A percentile compares a stretch with the other conserved stretches of the same genome.
Evolutionary conservation across 2,888 invertebrate species (phyloP).

Genomic region (Ommatoiulus sabulosus): DNA sequence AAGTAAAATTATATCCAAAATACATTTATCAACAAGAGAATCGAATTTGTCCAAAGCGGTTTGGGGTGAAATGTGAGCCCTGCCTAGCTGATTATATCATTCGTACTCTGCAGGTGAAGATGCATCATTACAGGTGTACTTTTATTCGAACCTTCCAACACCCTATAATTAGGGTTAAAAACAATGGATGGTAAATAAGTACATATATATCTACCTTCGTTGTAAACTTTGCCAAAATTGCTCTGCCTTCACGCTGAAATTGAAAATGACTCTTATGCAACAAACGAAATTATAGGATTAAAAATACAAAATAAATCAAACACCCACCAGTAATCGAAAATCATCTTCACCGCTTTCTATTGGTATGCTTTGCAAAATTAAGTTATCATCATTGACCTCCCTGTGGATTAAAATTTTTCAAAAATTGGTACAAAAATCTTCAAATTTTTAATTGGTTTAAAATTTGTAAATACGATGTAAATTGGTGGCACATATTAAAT

Average conservation of each 20-base stretch:
- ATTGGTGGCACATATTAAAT: constrained; percentile 30
- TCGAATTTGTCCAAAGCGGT: background rate
- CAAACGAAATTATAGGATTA: background rate
- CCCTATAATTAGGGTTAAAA: background rate
- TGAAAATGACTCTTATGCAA: background rate
- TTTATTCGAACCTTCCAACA: background rate
- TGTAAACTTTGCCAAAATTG: constrained; percentile 70
- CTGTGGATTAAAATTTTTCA: constrained; percentile 68
- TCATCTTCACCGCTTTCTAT: constrained; percentile 74
- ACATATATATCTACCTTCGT: constrained; percentile 66
- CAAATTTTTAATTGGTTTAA: too few relatives aligned
- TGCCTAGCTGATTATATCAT: background rate
- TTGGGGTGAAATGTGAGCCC: background rate
- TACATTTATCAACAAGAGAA: background rate
- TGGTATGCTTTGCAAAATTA: constrained; percentile 76
- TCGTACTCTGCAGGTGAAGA: background rate
- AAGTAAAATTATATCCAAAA: background rate
- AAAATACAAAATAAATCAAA: constrained; percentile 20
- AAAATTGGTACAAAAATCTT: too few relatives aligned
- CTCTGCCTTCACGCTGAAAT: constrained; percentile 71
- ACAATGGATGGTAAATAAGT: background rate
- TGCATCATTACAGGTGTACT: constrained; percentile 10
- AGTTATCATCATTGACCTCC: constrained; percentile 83
- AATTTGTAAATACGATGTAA: constrained; percentile 52
- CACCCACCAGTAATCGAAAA: constrained; percentile 68